These are phyloP conservation scores for Spheniscus mendiculus DNA, from an alignment of 2,113 vertebrate genomes.

Conservation along the genomic window DNA sequence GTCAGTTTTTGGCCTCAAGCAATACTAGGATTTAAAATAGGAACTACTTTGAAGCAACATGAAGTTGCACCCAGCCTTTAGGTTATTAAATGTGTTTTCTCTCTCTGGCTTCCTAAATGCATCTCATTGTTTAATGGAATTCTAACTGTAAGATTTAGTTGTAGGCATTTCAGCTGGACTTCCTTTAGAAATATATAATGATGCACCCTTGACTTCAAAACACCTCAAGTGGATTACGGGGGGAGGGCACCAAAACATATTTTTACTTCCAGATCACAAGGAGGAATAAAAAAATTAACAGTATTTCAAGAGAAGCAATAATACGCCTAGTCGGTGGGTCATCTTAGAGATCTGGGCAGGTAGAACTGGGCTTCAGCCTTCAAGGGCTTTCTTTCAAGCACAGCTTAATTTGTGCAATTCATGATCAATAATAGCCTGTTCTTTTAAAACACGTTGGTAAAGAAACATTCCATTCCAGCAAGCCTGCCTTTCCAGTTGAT, in stretches of 20 bases:
- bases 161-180: conserved; percentile 26
- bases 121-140: conserved; percentile 43
- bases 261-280: neutral
- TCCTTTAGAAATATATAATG: conserved; percentile 1
- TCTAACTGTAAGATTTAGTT: conserved; percentile 40
- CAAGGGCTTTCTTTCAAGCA: neutral
- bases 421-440: neutral
- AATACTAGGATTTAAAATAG: conserved; percentile 62
- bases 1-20: conserved; percentile 45
- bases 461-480: neutral
- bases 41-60: conserved; percentile 48
- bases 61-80: conserved; percentile 46
- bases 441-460: neutral
- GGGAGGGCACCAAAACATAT: neutral
- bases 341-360: neutral
- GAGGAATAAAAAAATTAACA: neutral
- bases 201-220: neutral
- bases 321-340: neutral
- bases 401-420: neutral
- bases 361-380: neutral
- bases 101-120: conserved; percentile 42
- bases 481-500: neutral
- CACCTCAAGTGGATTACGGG: neutral
- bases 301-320: neutral
- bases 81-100: conserved; percentile 62